These are phyloP conservation scores for Drosophila sp. DNA, from an alignment of 1,140 invertebrate genomes.

Conservation along the genomic window DNA sequence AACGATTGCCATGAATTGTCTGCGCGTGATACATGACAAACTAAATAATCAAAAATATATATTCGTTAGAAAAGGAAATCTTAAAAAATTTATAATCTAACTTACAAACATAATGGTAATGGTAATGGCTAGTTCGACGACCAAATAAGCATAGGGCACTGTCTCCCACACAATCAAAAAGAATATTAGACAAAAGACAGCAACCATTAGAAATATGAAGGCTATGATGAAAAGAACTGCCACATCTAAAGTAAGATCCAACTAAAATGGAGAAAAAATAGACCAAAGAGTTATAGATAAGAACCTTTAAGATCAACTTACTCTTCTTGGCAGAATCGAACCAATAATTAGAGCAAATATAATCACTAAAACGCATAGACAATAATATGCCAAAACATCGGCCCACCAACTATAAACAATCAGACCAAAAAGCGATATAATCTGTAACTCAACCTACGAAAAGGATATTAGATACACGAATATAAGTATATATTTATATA, in stretches of 20 bases:
- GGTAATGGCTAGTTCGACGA: slow-evolving; percentile 25
- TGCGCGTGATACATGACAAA: slow-evolving; percentile 70
- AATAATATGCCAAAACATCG: slow-evolving; percentile 35
- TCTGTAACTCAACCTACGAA: slow-evolving; percentile 49
- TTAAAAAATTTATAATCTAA: not conserved
- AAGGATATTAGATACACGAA: not conserved
- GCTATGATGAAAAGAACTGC: slow-evolving; percentile 58
- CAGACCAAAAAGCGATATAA: slow-evolving; percentile 36
- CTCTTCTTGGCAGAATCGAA: slow-evolving; percentile 25
- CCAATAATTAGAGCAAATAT: slow-evolving; percentile 27
- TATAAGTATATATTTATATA: no score
- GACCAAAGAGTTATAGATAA: not conserved
- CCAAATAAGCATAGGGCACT: not conserved
- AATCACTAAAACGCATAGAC: slow-evolving; percentile 3
- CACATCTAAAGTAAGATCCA: slow-evolving; percentile 63
- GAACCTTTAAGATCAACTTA: not conserved
- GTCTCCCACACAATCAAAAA: not conserved
- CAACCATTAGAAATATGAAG: slow-evolving; percentile 56
- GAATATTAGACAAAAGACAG: slow-evolving; percentile 34
- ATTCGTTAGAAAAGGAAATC: no score
- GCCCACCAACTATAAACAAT: slow-evolving; percentile 10
- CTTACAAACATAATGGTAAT: slow-evolving; percentile 43
- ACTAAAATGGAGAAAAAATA: slow-evolving; percentile 21
- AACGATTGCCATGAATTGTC: slow-evolving; percentile 60
- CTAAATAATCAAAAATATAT: slow-evolving; percentile 11